Base-by-base conservation (phyloP, 2,797 vertebrate species). In the Sebastes taczanowskii region DNA sequence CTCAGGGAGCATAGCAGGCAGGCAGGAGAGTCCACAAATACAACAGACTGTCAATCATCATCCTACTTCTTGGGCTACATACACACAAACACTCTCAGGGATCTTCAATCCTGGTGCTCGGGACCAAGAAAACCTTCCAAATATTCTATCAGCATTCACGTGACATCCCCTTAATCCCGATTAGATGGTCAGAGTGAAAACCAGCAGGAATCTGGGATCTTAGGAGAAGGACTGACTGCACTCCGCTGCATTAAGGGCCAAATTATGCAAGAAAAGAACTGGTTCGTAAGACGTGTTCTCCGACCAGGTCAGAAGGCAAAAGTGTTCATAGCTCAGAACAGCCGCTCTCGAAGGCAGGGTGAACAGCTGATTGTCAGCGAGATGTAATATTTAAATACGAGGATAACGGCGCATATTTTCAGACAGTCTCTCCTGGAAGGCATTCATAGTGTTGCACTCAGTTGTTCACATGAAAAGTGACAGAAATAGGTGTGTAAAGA, bases 41-140 rank as follows among this genome's bases (percentile, higher is more conserved):
- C 52, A 77, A 55, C 71, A 23, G 6, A 14, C 77, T 88, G 81
- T 92, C 85, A 78, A 86, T 89, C 83, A 87, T 66, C 61, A 32
- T 62, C 30, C 60, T 25, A 35, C 59, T 72, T 69, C 58, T n/a
- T 35, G 20, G 11, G 23, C 66, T 29, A 67, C 25, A 79, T 34
- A 14, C 53, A 62, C 6, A 3, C 42, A 46, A 46, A 46, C 42
- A 18, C 42, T 46, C 42, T 46, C 16, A 18, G 42, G 16, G 16
- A 46, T 46, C 42, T 46, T 46, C 42, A 46, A 46, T 46, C 42
- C 42, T 46, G 14, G 42, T 46, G 42, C 42, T 46, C 16, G 7
- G 16, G 55, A 49, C 4, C 3, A 35, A 65, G 6, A 77, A 22
- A 71, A 61, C 7, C 30, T n/a, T 52, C 23, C 23, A 46, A 18